phyloP scores from a whole-genome alignment of 1,140 invertebrate genomes.

The Magallana ariakensis region DNA sequence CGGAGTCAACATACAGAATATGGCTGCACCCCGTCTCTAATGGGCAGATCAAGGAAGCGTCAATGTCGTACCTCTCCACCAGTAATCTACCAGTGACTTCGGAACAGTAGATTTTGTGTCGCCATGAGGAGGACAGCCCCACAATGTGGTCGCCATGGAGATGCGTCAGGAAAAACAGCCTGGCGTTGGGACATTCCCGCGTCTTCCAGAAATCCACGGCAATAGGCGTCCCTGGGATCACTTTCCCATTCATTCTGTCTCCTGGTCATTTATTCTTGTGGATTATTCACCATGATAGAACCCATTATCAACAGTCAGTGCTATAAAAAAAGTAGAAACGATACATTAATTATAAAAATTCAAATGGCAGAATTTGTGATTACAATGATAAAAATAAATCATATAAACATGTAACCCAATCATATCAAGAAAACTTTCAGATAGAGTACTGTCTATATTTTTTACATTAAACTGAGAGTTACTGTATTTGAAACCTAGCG shows the following conservation, averaged over 20 bases:
- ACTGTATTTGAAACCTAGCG: too few relatives aligned
- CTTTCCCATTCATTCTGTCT: slow-evolving; percentile 72
- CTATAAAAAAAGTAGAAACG: too few relatives aligned
- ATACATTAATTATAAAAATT: too few relatives aligned
- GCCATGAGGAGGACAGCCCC: slow-evolving; percentile 77
- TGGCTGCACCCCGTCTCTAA: slow-evolving; percentile 74
- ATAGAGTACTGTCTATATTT: too few relatives aligned
- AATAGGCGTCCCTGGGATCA: slow-evolving; percentile 76
- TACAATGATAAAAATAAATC: too few relatives aligned
- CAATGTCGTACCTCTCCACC: slow-evolving; percentile 60
- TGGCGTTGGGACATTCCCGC: slow-evolving; percentile 62
- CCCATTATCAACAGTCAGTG: too few relatives aligned
- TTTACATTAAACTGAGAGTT: too few relatives aligned
- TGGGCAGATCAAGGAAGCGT: slow-evolving; percentile 64
- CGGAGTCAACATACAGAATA: slow-evolving; percentile 73
- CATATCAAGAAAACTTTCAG: too few relatives aligned
- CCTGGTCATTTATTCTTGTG: background rate
- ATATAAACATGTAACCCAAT: too few relatives aligned
- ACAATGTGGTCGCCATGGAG: slow-evolving; percentile 77
- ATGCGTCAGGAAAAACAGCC: slow-evolving; percentile 77
- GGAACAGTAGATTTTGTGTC: slow-evolving; percentile 76
- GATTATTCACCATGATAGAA: background rate
- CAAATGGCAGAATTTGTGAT: too few relatives aligned
- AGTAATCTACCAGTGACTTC: slow-evolving; percentile 71
- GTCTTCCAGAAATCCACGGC: slow-evolving; percentile 79